Evolutionary conservation across 2,113 vertebrate species (phyloP).

Genomic region (Oryzias javanicus): DNA sequence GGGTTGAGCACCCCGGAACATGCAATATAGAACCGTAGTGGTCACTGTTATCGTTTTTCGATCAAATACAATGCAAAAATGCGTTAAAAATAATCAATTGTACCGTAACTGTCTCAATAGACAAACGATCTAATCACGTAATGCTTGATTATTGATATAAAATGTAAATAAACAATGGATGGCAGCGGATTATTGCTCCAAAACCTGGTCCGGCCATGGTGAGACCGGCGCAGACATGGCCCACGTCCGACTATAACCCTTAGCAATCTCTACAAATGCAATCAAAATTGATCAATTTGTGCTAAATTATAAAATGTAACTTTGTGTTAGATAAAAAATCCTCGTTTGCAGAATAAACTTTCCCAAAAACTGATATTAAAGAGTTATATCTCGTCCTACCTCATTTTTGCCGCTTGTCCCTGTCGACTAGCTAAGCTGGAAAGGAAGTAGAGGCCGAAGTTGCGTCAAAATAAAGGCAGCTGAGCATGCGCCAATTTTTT

Average conservation of each 20-base stretch:
- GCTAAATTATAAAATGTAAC: too few species aligned
- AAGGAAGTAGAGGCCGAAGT: slow-evolving; percentile 59
- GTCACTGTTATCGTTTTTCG: background rate
- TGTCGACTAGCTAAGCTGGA: slow-evolving; percentile 30
- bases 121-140: fast-evolving
- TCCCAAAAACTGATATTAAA: too few species aligned
- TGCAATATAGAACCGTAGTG: too few species aligned
- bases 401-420: slow-evolving; percentile 45
- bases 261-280: background rate
- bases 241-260: fast-evolving
- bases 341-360: too few species aligned
- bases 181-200: slow-evolving; percentile 30
- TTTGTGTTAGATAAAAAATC: too few species aligned
- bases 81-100: fast-evolving
- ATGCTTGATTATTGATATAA: fast-evolving
- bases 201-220: background rate
- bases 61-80: fast-evolving
- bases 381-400: background rate
- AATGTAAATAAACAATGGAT: slow-evolving; percentile 3
- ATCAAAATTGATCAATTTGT: background rate
- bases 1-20: too few species aligned
- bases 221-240: background rate
- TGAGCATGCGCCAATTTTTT: slow-evolving; percentile 5
- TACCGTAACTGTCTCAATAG: fast-evolving
- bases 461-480: slow-evolving; percentile 50